phyloP scores from a whole-genome alignment of 1,140 invertebrate genomes.

The Drosophila kepulauana region DNA sequence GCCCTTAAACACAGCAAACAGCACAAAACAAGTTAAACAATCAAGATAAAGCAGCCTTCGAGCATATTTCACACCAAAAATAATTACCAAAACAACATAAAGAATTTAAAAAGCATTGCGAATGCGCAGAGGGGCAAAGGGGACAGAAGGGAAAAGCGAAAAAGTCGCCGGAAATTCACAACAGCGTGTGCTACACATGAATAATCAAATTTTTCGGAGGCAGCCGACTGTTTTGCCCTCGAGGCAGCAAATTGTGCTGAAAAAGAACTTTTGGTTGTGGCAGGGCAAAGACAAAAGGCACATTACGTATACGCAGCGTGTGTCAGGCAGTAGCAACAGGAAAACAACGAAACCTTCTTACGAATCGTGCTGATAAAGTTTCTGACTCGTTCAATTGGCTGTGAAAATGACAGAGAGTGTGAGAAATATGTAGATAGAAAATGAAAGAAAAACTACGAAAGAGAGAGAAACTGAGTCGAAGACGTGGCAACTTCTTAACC shows the following conservation, averaged over 20 bases:
- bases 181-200: conserved; percentile 37
- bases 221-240: conserved; percentile 3
- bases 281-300: conserved; percentile 30
- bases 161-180: not conserved
- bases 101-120: conserved; percentile 17
- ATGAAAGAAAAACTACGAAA: not conserved
- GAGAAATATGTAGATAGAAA: not conserved
- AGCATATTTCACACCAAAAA: conserved; percentile 64
- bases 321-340: conserved; percentile 4
- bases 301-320: conserved; percentile 48
- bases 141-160: not conserved
- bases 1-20: not conserved
- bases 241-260: conserved; percentile 34
- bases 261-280: conserved; percentile 14
- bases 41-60: conserved; percentile 43
- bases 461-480: not conserved
- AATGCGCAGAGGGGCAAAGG: not conserved
- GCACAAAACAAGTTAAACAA: conserved; percentile 37
- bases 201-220: conserved; percentile 55
- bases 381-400: conserved; percentile 56
- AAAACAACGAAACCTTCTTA: not conserved
- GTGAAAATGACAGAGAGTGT: conserved; percentile 39
- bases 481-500: not conserved
- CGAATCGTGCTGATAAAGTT: conserved; percentile 40
- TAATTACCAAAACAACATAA: conserved; percentile 59